A percentile compares a stretch with the other conserved stretches of the same genome.
Evolutionary conservation across 2,113 vertebrate genomes (phyloP).

Genomic region (Athene cunicularia): DNA sequence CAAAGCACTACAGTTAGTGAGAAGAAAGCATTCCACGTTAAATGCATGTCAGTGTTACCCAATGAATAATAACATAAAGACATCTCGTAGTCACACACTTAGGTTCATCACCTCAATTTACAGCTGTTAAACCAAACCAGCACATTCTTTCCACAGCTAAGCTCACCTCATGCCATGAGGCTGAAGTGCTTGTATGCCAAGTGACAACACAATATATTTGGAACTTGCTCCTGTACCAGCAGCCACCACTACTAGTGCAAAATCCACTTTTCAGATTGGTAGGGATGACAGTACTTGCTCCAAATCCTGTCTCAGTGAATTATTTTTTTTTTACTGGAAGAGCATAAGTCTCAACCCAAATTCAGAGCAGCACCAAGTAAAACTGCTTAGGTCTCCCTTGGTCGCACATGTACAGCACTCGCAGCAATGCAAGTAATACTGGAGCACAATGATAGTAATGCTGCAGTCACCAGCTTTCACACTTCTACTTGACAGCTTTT

Average conservation of each 20-base stretch:
- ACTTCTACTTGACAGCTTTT: not conserved
- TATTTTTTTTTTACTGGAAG: not conserved
- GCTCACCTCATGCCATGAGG: accelerated
- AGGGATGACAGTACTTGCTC: not conserved
- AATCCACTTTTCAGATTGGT: not conserved
- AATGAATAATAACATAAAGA: not conserved
- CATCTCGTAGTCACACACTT: not conserved
- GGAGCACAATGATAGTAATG: not conserved
- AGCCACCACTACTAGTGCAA: not conserved
- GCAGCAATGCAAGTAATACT: not conserved
- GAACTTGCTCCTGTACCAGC: not conserved
- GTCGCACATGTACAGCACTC: accelerated
- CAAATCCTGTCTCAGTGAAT: not conserved
- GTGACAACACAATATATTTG: not conserved
- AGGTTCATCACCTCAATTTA: not conserved
- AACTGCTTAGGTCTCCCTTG: not conserved
- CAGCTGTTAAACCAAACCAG: not conserved
- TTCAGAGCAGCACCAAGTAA: not conserved
- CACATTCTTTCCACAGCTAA: not conserved
- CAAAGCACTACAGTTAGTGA: not conserved
- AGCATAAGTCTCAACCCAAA: not conserved
- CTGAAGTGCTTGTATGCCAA: not conserved
- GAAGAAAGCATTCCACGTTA: not conserved
- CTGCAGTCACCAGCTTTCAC: not conserved
- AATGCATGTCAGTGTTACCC: not conserved